These are phyloP conservation scores for Glossophaga mutica DNA, from an alignment of 2,797 vertebrate species.

Conservation along the genomic window DNA sequence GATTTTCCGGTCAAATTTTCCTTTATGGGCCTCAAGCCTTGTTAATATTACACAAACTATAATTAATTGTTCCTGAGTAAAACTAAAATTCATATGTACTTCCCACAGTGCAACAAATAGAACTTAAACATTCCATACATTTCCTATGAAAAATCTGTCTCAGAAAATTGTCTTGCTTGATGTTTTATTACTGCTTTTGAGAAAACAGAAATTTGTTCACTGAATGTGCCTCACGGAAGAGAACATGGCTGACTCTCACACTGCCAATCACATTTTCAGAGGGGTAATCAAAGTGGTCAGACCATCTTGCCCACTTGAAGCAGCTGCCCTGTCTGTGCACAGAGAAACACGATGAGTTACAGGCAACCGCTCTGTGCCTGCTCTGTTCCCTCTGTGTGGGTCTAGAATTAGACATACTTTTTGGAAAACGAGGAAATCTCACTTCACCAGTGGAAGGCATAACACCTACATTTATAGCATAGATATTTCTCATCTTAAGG, in stretches of 20 bases:
- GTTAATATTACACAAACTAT: background rate
- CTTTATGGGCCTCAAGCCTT: background rate
- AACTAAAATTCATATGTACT: background rate
- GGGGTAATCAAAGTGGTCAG: background rate
- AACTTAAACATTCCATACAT: background rate
- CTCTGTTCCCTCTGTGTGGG: background rate
- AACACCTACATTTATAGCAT: background rate
- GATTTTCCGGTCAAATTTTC: background rate
- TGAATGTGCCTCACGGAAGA: background rate
- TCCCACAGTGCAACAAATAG: background rate
- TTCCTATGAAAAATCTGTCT: background rate
- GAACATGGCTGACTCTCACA: background rate
- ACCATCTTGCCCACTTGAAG: background rate
- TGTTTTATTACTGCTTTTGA: background rate
- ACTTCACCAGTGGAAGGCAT: background rate
- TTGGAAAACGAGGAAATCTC: background rate
- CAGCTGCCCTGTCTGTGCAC: background rate
- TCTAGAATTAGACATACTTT: background rate
- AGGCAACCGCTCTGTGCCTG: background rate
- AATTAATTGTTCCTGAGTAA: background rate
- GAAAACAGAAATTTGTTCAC: background rate
- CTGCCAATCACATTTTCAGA: background rate
- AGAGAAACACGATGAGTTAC: background rate
- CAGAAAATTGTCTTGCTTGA: background rate
- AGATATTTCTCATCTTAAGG: background rate